Evolutionary conservation across 2,888 invertebrate genomes (phyloP).

Genomic region (Actias luna): DNA sequence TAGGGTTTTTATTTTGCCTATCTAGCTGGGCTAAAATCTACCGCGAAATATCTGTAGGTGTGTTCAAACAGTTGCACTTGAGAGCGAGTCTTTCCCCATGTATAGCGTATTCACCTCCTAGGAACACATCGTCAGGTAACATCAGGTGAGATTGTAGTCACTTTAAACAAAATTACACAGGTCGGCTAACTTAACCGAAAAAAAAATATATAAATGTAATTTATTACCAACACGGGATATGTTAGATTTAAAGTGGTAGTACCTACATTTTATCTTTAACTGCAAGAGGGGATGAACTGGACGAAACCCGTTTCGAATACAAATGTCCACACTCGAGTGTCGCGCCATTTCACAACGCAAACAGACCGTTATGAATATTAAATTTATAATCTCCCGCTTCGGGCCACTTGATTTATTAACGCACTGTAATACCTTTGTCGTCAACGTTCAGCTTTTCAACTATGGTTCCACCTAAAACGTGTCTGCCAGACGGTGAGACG

Average conservation of each 20-base stretch:
- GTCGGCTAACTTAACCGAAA: no score
- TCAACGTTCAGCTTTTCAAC: background rate
- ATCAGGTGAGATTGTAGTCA: no score
- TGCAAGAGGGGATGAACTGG: slow-evolving; percentile 11
- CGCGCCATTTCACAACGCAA: slow-evolving; percentile 24
- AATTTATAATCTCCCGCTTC: slow-evolving; percentile 43
- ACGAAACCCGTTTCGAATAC: slow-evolving; percentile 17
- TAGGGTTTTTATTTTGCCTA: no score
- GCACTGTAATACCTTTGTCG: slow-evolving; percentile 17
- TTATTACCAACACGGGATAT: background rate
- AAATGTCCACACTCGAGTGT: slow-evolving; percentile 19
- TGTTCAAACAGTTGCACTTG: no score
- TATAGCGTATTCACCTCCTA: no score
- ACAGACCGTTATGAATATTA: slow-evolving; percentile 47
- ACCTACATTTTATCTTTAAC: slow-evolving; percentile 15
- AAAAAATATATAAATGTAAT: background rate
- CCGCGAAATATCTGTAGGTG: no score
- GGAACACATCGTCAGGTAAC: no score
- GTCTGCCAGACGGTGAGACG: no score
- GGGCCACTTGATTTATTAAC: slow-evolving; percentile 40
- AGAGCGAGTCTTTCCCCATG: no score
- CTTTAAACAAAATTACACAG: no score
- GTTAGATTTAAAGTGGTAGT: slow-evolving; percentile 11
- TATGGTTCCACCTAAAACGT: background rate
- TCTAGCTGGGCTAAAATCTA: no score